Evolutionary conservation across 2,888 invertebrate species (phyloP).

Genomic region (Caenorhabditis wallacei): DNA sequence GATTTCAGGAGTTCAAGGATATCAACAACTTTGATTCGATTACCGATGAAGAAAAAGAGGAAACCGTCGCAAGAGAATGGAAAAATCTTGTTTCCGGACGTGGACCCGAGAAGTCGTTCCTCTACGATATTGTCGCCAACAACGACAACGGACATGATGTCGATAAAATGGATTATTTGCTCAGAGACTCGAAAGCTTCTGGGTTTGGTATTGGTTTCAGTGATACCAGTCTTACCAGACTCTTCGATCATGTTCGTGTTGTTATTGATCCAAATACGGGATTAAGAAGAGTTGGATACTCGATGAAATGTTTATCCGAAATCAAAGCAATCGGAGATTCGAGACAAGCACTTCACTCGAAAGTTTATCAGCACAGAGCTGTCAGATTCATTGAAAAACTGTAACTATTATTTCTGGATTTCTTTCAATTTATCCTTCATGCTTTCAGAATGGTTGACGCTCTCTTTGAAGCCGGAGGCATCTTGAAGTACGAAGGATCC

Average conservation of each 20-base stretch:
- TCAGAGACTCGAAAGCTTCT: slow-evolving; percentile 84
- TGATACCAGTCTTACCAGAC: slow-evolving; percentile 38
- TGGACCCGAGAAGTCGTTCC: slow-evolving; percentile 84
- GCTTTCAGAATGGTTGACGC: slow-evolving; percentile 67
- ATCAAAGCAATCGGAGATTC: slow-evolving; percentile 68
- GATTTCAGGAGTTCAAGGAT: slow-evolving; percentile 37
- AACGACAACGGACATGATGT: slow-evolving; percentile 73
- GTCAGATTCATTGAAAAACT: slow-evolving; percentile 71
- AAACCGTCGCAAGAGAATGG: slow-evolving; percentile 66
- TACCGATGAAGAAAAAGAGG: not conserved
- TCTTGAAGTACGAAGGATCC: slow-evolving; percentile 62
- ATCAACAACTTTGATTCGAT: not conserved
- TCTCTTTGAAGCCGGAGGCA: slow-evolving; percentile 45
- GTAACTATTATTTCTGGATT: slow-evolving; percentile 48
- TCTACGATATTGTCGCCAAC: slow-evolving; percentile 85
- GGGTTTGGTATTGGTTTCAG: slow-evolving; percentile 61
- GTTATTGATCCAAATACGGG: slow-evolving; percentile 59
- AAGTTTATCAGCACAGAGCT: slow-evolving; percentile 80
- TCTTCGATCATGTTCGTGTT: slow-evolving; percentile 65
- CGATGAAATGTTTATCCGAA: slow-evolving; percentile 27
- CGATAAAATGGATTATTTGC: slow-evolving; percentile 87
- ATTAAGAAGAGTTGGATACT: slow-evolving; percentile 53
- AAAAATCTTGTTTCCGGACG: slow-evolving; percentile 64
- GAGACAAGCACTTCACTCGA: slow-evolving; percentile 74
- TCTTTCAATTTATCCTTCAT: not conserved